Evolutionary conservation across 2,797 vertebrate genomes (phyloP), one percentile per base, ranked within the genome.

Genomic region (Notolabrus celidotus): DNA sequence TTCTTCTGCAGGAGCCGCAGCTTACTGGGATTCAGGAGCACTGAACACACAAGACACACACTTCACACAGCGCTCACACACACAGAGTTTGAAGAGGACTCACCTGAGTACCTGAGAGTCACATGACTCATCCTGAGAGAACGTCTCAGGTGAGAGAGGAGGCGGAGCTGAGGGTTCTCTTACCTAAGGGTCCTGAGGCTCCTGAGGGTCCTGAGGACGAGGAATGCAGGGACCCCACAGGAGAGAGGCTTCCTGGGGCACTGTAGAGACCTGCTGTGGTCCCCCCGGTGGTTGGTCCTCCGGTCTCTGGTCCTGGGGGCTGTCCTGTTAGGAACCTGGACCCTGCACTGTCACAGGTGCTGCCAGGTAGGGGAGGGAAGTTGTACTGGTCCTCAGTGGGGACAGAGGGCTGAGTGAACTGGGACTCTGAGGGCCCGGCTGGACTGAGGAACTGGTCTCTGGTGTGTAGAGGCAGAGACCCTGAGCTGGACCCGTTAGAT

Each of bases 321-420:
- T 27, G n/a, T n/a, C n/a, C n/a, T n/a, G n/a, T 27, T 25, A 6
- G 11, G 9, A 19, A 25, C 5, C 25, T 11, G 33, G 33, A n/a
- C 7, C 15, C n/a, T 0, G 45, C 6, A 7, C 33, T 34, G 19
- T 50, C n/a, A 12, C n/a, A 31, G 27, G 14, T 52, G 17, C 17
- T 65, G 50, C 53, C 46, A 34, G 49, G 14, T 33, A 46, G 62
- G 3, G 63, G 15, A 10, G 65, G 64, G 20, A 55, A 63, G 60
- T 29, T 64, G 64, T 84, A 83, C 68, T 87, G 83, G 69, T 85
- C 71, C 52, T 89, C 80, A 7, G 65, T 79, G 38, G 89, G 86
- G 10, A 85, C 71, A 5, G 78, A 82, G 0, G 77, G 45, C n/a
- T 72, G 61, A 16, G 27, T 61, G 6, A 33, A 38, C 10, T 8